phyloP scores from a whole-genome alignment of 2,797 vertebrate species.

The Chaetophractus vellerosus region DNA sequence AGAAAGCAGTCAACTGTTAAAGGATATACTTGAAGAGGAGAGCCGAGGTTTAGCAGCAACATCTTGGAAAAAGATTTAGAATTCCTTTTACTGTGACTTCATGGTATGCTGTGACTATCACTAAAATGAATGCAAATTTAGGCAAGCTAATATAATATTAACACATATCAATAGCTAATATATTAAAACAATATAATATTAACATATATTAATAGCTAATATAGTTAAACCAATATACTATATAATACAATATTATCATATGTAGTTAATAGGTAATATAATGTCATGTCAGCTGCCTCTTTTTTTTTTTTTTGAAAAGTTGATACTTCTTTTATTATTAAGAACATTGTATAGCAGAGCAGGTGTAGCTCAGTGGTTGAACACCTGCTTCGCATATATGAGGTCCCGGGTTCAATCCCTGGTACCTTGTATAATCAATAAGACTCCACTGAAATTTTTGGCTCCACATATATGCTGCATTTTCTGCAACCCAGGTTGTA shows the following conservation, averaged over 20 bases:
- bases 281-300: background rate
- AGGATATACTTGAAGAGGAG: background rate
- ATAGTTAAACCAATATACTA: background rate
- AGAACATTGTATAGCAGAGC: no score
- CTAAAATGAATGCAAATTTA: slow-evolving; percentile 2
- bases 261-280: background rate
- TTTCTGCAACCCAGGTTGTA: no score
- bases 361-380: no score
- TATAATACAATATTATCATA: background rate
- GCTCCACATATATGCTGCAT: no score
- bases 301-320: background rate
- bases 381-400: no score
- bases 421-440: no score
- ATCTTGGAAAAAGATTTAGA: background rate
- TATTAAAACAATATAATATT: background rate
- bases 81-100: background rate
- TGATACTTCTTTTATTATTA: no score
- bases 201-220: background rate
- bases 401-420: no score
- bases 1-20: background rate
- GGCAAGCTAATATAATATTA: background rate
- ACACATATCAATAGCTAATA: background rate
- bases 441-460: no score
- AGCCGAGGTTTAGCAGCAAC: background rate
- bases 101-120: background rate